Evolutionary conservation across 2,113 vertebrate genomes (phyloP), one percentile per base, ranked within the genome.

Genomic region (Podiceps cristatus): DNA sequence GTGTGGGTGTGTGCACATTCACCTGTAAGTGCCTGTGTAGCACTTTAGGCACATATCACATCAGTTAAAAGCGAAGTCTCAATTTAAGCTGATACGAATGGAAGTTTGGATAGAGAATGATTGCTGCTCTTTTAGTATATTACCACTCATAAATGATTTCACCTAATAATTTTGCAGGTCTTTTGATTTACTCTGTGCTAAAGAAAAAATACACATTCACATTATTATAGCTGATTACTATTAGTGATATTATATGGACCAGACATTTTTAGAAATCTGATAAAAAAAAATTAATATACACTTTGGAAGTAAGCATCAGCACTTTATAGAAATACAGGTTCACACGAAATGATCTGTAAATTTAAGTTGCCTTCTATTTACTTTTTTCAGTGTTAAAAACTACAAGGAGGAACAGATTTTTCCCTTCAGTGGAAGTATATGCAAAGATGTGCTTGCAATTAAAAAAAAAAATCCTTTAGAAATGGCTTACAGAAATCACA

Each of bases 291-390:
- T 4, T 1, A 86, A 74, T 17, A 69, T 10, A 28, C 1, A 24
- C 71, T 86, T 88, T 85, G 40, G 25, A 94, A 82, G 18, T 8
- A 63, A 86, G 9, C 6, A 31, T 55, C 52, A 91, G 23, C 33
- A 77, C 16, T 76, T 35, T 7, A 11, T 24, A 35, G 16, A 93
- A 88, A 58, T 49, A 64, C 1, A 69, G 7, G 18, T 22, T 77
- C 45, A 60, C 7, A 7, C 11, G 9, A 86, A 88, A 7, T 0
- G 0, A 73, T 16, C 3, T 3, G 3, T 56, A 73, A 76, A 7
- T 29, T 94, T 56, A 56, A 68, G 5, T 35, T 83, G 4, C 3
- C 15, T 59, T 72, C 25, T 76, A 4, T 64, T 68, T 37, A 2
- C 37, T 86, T 86, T 80, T 79, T 29, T 29, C 2, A 9, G 59